phyloP scores from a whole-genome alignment of 2,113 vertebrate species.

The Cyanocitta stelleri region DNA sequence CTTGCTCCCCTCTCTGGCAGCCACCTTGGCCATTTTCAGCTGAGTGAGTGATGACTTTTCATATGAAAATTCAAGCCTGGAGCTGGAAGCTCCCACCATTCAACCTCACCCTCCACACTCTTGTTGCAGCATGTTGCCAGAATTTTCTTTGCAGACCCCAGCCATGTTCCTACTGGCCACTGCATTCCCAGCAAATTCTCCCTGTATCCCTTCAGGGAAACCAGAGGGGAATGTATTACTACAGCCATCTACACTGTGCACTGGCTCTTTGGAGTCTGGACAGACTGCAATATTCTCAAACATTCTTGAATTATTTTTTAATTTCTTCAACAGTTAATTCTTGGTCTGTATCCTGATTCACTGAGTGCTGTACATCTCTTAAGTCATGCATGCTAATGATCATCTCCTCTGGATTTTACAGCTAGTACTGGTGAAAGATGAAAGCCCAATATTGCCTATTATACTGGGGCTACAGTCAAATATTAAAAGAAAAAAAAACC shows the following conservation, averaged over 20 bases:
- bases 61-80: not conserved
- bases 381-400: slow-evolving; percentile 22
- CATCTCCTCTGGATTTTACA: slow-evolving; percentile 11
- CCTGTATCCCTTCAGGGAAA: not conserved
- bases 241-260: not conserved
- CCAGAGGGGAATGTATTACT: not conserved
- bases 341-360: not conserved
- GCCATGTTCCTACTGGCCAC: not conserved
- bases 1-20: not conserved
- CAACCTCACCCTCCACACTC: not conserved
- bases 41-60: not conserved
- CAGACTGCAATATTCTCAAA: not conserved
- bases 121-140: not conserved
- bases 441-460: slow-evolving; percentile 4
- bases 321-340: slow-evolving; percentile 13
- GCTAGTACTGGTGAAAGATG: not conserved
- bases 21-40: not conserved
- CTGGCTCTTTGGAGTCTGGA: not conserved
- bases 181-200: not conserved
- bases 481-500: not conserved
- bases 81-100: not conserved
- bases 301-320: not conserved
- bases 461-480: not conserved
- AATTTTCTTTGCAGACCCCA: not conserved
- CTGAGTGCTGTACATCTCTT: not conserved